These are phyloP conservation scores for Distichodus sexfasciatus DNA, from an alignment of 2,797 vertebrate genomes.

Conservation along the genomic window DNA sequence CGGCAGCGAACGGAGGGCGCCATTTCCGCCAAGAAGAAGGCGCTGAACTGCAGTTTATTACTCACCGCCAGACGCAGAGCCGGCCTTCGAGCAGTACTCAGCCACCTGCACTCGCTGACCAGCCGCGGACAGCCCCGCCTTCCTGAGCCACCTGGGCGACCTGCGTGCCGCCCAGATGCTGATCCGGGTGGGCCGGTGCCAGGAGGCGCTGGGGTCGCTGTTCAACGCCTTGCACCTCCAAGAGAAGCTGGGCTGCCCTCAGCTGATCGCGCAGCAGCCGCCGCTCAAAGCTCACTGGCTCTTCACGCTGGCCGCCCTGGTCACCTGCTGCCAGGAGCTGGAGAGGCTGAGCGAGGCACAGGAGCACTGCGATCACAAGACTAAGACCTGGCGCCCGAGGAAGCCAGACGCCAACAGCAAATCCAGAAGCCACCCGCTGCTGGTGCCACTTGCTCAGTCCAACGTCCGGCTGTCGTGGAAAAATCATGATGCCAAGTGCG, in stretches of 20 bases:
- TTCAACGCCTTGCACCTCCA: slow-evolving; percentile 85
- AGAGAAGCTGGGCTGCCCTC: slow-evolving; percentile 76
- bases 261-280: slow-evolving; percentile 59
- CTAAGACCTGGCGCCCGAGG: slow-evolving; percentile 73
- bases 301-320: slow-evolving; percentile 83
- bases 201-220: slow-evolving; percentile 82
- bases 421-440: slow-evolving; percentile 70
- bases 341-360: slow-evolving; percentile 83
- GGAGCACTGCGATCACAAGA: slow-evolving; percentile 81
- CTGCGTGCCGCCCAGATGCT: slow-evolving; percentile 80
- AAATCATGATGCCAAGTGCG: slow-evolving; percentile 87
- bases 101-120: slow-evolving; percentile 80
- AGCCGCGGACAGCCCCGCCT: slow-evolving; percentile 74
- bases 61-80: slow-evolving; percentile 92
- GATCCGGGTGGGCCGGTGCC: slow-evolving; percentile 81
- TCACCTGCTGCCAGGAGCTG: slow-evolving; percentile 86
- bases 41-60: slow-evolving; percentile 83
- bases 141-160: slow-evolving; percentile 82
- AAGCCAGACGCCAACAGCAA: background rate
- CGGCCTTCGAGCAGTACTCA: slow-evolving; percentile 92
- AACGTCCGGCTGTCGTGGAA: slow-evolving; percentile 88
- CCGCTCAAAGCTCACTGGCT: slow-evolving; percentile 66
- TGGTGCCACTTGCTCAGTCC: slow-evolving; percentile 80
- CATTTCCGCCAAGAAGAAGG: slow-evolving; percentile 88
- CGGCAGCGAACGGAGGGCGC: slow-evolving; percentile 80